Base-by-base conservation (phyloP, 2,888 invertebrate species). In the Protula sp. region DNA sequence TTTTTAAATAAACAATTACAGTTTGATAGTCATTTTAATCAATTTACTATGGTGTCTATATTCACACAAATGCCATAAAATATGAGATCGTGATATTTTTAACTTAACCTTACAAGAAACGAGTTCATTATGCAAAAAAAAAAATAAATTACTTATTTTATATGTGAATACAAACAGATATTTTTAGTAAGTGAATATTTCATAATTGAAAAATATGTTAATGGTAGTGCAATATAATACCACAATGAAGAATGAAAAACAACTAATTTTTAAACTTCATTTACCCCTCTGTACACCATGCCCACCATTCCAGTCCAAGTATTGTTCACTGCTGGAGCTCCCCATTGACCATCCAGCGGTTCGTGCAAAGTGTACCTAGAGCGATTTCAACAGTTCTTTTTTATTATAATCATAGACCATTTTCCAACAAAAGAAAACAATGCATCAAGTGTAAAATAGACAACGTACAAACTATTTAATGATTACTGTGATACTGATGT, bases 281-380 rank as follows among this genome's bases (percentile, higher is more conserved):
- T 59, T 47, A 67, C 67, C 55, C 57, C 55, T 57, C 65, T 51
- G 28, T 45, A 14, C 1, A 69, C 63, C 61, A 66, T 62, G 38
- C 67, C 63, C 9, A 67, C 64, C 60, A 67, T 69, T 4, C 67
- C 67, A 50, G 55, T 67, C 66, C 69, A 67, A 1, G 54, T 53
- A 3, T 67, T 68, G 47, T 67, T 50, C 2, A 45, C 19, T 24
- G 57, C 47, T 19, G 51, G 31, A 5, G 60, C 55, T 2, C 67
- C 67, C 65, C 65, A 67, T 50, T 59, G 60, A 27, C 50, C 30
- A 47, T 67, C 67, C 14, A 24, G 22, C 14, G 67, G 63, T 19
- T 64, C 58, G 22, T 50, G 47, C 30, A 67, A 14, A 9, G 30
- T 28, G 48, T 69, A 67, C 31, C 67, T n/a, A n/a, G n/a, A n/a